Evolutionary conservation across 2,113 vertebrate species (phyloP).

Genomic region (Actinemys pallida): DNA sequence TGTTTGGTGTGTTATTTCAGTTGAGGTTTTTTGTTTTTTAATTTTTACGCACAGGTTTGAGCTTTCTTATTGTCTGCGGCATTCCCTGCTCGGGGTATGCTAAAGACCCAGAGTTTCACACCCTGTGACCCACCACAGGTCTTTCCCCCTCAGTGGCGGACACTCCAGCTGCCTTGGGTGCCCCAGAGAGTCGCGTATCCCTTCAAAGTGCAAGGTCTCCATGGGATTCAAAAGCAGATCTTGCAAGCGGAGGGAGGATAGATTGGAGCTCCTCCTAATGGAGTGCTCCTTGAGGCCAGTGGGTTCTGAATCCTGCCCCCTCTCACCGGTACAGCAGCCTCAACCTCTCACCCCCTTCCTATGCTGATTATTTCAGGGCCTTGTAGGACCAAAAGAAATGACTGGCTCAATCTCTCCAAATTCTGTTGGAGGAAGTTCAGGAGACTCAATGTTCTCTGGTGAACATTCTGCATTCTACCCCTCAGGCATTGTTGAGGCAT

Average conservation of each 20-base stretch:
- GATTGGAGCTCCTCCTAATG: background rate
- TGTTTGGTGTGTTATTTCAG: background rate
- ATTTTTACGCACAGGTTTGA: background rate
- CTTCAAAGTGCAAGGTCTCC: too few species aligned
- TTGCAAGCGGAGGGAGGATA: background rate
- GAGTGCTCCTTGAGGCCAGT: background rate
- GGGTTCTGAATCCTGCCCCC: background rate
- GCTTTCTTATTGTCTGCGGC: background rate
- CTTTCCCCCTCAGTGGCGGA: background rate
- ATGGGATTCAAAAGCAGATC: background rate
- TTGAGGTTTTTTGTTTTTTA: background rate
- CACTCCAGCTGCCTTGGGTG: background rate
- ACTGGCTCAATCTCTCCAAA: background rate
- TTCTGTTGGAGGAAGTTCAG: background rate
- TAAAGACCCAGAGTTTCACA: background rate
- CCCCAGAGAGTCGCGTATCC: background rate
- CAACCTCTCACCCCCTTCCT: background rate
- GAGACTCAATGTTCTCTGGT: background rate
- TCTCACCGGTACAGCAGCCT: background rate
- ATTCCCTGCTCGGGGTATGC: background rate
- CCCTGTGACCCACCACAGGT: background rate
- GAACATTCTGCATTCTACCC: background rate
- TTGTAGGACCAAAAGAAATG: background rate
- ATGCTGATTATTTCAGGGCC: background rate
- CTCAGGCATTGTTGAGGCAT: background rate